These are phyloP conservation scores for Styela clava DNA, from an alignment of 23 tunicate genomes.

Conservation along the genomic window DNA sequence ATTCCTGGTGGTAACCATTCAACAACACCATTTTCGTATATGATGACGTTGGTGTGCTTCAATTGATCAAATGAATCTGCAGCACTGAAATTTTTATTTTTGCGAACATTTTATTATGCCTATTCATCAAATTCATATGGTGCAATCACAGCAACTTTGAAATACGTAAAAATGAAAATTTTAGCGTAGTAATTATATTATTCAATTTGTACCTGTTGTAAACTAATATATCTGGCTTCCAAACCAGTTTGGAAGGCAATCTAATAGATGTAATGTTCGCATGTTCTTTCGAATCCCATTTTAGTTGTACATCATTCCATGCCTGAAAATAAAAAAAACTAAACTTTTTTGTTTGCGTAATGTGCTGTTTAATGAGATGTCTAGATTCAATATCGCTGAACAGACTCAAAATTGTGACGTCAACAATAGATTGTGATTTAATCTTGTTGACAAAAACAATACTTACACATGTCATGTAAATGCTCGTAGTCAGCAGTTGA, in stretches of 20 bases:
- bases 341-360: neutral
- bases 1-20: constrained; percentile 94
- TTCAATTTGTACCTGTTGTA: constrained; percentile 76
- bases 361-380: neutral
- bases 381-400: neutral
- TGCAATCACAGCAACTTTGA: neutral
- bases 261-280: constrained; percentile 41
- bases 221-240: constrained; percentile 83
- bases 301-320: constrained; percentile 61
- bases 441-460: too few species aligned
- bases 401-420: too few species aligned
- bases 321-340: constrained; percentile 22
- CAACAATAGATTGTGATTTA: too few species aligned
- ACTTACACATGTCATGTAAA: constrained; percentile 83
- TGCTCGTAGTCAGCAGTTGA: constrained; percentile 81
- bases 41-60: constrained; percentile 62
- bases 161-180: neutral
- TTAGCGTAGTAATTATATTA: neutral
- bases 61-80: constrained; percentile 70
- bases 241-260: constrained; percentile 63
- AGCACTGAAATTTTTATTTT: constrained; percentile 58
- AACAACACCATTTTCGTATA: constrained; percentile 40
- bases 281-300: constrained; percentile 58
- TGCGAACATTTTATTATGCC: neutral
- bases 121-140: neutral